Evolutionary conservation across 2,888 invertebrate genomes (phyloP).

Genomic region (Pardosa pseudoannulata): DNA sequence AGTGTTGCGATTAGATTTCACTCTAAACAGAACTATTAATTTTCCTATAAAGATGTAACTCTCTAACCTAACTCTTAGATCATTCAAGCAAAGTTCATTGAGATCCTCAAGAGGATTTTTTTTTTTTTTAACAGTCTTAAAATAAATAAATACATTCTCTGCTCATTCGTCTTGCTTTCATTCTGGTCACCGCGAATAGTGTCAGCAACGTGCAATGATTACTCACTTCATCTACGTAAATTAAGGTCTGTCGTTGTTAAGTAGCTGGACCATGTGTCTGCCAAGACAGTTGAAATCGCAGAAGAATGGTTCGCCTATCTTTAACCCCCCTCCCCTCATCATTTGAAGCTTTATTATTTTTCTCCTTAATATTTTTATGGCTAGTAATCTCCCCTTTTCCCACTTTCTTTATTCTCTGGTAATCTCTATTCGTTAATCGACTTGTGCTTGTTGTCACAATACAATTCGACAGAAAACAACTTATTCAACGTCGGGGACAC

Average conservation of each 20-base stretch:
- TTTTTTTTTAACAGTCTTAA: too few relatives aligned
- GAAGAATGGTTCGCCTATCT: neutral
- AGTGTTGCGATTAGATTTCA: too few relatives aligned
- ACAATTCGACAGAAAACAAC: neutral
- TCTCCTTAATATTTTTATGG: constrained; percentile 37
- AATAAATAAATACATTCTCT: constrained; percentile 24
- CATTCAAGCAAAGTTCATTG: too few relatives aligned
- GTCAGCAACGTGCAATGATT: constrained; percentile 21
- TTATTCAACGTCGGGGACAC: neutral
- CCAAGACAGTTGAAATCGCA: constrained; percentile 27
- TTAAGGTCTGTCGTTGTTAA: constrained; percentile 60
- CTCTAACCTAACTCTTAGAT: too few relatives aligned
- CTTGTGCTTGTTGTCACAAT: neutral
- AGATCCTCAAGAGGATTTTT: too few relatives aligned
- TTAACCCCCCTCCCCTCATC: neutral
- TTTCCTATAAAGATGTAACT: too few relatives aligned
- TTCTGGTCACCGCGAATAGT: constrained; percentile 32
- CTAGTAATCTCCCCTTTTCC: neutral
- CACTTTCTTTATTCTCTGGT: neutral
- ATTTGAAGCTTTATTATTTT: neutral
- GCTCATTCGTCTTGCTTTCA: constrained; percentile 64
- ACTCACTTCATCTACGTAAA: constrained; percentile 66
- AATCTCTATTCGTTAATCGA: neutral
- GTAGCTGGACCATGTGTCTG: constrained; percentile 43
- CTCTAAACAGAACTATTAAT: too few relatives aligned